Evolutionary conservation across 2,888 invertebrate genomes (phyloP).

Genomic region (Trachelus iudaicus): DNA sequence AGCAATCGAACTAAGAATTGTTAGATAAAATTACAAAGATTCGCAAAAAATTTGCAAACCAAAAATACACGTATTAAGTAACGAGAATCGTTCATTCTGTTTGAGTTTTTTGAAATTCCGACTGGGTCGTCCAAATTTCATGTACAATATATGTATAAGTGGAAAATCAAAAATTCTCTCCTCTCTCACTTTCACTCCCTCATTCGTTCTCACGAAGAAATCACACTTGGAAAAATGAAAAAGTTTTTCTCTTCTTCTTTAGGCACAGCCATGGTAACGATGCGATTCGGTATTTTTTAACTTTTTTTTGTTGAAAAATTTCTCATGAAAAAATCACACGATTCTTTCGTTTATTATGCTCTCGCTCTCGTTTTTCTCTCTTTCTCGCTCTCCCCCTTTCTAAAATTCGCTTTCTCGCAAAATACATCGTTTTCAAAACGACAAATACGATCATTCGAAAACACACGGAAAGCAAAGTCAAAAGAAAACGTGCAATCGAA

Average conservation of each 20-base stretch:
- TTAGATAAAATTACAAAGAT: background rate
- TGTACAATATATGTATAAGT: background rate
- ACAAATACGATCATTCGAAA: background rate
- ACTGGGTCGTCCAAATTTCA: background rate
- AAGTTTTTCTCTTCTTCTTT: background rate
- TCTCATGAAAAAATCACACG: background rate
- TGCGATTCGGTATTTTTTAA: background rate
- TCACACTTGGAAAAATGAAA: background rate
- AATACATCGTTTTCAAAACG: background rate
- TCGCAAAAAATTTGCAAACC: background rate
- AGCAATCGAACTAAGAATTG: background rate
- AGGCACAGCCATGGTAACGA: background rate
- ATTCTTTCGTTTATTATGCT: background rate
- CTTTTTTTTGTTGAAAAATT: background rate
- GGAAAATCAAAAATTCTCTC: background rate
- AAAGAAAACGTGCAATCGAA: background rate
- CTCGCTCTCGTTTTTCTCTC: background rate
- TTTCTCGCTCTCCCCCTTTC: background rate
- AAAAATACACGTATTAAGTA: background rate
- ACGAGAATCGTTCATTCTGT: background rate
- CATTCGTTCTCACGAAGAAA: background rate
- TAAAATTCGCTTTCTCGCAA: background rate
- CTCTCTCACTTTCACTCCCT: background rate
- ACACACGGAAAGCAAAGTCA: background rate
- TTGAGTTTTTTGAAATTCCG: background rate